Evolutionary conservation across 1,140 invertebrate species (phyloP).

Genomic region (Drosophila equinoxialis): DNA sequence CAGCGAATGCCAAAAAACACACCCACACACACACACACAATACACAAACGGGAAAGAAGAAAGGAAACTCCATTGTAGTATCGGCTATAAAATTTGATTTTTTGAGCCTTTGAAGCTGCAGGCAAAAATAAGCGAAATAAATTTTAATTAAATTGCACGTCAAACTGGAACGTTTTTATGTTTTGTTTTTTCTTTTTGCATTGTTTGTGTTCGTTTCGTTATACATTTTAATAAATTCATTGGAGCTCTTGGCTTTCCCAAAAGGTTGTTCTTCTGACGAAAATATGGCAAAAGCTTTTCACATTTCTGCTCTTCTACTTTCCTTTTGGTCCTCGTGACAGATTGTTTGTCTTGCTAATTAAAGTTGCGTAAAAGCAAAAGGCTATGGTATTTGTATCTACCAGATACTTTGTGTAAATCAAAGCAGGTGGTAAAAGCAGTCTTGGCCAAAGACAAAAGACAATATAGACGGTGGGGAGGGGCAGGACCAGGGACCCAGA

Average conservation of each 20-base stretch:
- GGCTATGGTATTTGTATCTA: constrained; percentile 37
- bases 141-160: constrained; percentile 72
- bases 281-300: constrained; percentile 21
- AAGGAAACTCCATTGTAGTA: constrained; percentile 32
- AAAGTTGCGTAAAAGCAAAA: constrained; percentile 63
- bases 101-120: constrained; percentile 17
- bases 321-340: constrained; percentile 18
- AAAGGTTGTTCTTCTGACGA: constrained; percentile 9
- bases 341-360: constrained; percentile 74
- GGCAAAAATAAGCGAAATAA: constrained; percentile 20
- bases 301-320: neutral
- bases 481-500: no score
- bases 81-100: constrained; percentile 45
- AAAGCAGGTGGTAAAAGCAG: constrained; percentile 46
- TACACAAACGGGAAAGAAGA: neutral
- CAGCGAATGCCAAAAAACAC: constrained; percentile 26
- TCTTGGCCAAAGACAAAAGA: constrained; percentile 7
- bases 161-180: constrained; percentile 7
- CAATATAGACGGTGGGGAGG: neutral
- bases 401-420: constrained; percentile 76
- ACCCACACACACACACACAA: neutral
- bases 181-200: constrained; percentile 25
- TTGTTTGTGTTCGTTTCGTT: neutral
- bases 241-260: neutral
- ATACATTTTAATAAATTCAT: constrained; percentile 27